Base-by-base conservation (phyloP, 1,140 invertebrate genomes). In the Adelges cooleyi region DNA sequence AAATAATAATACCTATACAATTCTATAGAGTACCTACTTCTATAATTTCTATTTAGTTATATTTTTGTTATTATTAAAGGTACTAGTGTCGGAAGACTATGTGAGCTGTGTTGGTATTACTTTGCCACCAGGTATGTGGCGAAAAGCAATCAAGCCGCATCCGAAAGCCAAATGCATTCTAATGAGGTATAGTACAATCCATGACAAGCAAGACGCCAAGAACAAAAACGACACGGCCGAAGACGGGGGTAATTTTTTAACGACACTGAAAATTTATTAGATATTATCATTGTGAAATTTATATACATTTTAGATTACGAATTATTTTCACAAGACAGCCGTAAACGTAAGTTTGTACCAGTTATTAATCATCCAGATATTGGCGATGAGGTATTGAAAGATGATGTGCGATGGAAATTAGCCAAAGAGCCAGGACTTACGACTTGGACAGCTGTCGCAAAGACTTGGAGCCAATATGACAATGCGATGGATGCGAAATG, bases 401-500 rank as follows among this genome's bases (percentile, higher is more conserved):
- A 46, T 20, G 56, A 62, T 22, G 56, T 62, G n/a, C 56, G 56
- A 5, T 62, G 56, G 56, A 62, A 62, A 62, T 62, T 62, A 11
- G 56, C 56, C 2, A 62, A 62, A 48, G 44, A 62, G 29, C 56
- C 56, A 8, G 56, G 56, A 33, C 44, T 62, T 2, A 62, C 42
- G n/a, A 62, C 56, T 62, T 62, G 56, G 56, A 62, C 56, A 27
- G 56, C 56, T 3, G 25, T 62, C 15, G 56, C 56, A 1, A 62
- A 62, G 11, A 62, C 56, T 48, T 62, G 56, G 56, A 62, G 56
- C 15, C 56, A 62, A 62, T 62, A 62, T 62, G 56, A 62, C 17
- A 62, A 62, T 62, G 56, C 56, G 10, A 62, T 62, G 56, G 56
- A 62, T 46, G 56, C 56, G 9, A 62, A 62, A 62, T 62, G 56